Evolutionary conservation across 1,140 invertebrate species (phyloP), one percentile per base, ranked within the genome.

Genomic region (Stegodyphus dumicola): DNA sequence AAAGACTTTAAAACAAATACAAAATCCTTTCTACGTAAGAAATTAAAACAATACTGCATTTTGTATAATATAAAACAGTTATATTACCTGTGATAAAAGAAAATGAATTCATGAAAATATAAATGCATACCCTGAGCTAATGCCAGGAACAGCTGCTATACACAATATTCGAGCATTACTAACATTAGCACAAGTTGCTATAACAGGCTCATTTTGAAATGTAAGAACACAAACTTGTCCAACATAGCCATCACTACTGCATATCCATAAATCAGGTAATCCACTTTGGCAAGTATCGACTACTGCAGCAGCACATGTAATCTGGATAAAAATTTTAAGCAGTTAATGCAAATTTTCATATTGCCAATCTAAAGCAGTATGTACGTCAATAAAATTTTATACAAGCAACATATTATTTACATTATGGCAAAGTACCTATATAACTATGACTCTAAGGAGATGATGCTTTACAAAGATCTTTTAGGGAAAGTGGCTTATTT

Each of bases 231-330:
- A 98, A 87, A 99, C 91, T 92, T 99, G 97, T 0, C 98, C 97
- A 6, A 98, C 97, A 91, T 98, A 98, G 6, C 97, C 97, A 89
- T 99, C 98, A 89, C 96, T 98, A 90, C 98, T 99, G 91, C 97
- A 99, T 7, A 99, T 96, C 97, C 98, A 97, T 4, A 97, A 95
- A 89, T 96, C 94, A 53, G 92, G 76, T 15, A 76, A 51, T 71
- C 92, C 90, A 90, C 90, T 91, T 51, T 89, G 88, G 87, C 92
- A 92, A 18, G 91, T 88, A 56, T 91, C 92, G 70, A 96, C 91
- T 0, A 96, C 96, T 3, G 97, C 94, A 1, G 96, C 94, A 2
- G 96, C 97, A 90, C 97, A 98, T 0, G 96, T 98, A 89, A 99
- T 97, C 91, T 98, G 56, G 3, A 67, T 67, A 76, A 69, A 11